A percentile compares a stretch with the other conserved stretches of the same genome.
Evolutionary conservation across 2,888 invertebrate species (phyloP).

Genomic region (Stenchaetothrips biformis): DNA sequence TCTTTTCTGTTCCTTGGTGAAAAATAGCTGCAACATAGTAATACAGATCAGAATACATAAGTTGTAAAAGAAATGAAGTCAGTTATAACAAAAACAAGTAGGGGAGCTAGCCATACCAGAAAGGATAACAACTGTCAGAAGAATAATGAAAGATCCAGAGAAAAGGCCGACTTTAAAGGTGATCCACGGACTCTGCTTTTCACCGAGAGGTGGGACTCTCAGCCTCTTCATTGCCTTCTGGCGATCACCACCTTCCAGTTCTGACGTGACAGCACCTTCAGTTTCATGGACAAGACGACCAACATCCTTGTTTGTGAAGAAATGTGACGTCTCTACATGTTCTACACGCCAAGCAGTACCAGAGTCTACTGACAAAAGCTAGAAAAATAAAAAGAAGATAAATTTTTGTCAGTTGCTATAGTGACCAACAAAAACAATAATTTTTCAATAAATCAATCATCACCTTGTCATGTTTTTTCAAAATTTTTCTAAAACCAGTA

Average conservation of each 20-base stretch:
- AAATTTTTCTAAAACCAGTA: slow-evolving; percentile 83
- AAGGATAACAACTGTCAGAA: slow-evolving; percentile 65
- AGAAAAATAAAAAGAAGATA: slow-evolving; percentile 35
- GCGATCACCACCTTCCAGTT: slow-evolving; percentile 72
- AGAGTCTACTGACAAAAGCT: slow-evolving; percentile 60
- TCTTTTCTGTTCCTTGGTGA: slow-evolving; percentile 53
- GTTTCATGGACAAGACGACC: slow-evolving; percentile 77
- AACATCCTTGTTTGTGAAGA: slow-evolving; percentile 80
- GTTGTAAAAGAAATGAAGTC: slow-evolving; percentile 25
- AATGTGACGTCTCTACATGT: slow-evolving; percentile 75
- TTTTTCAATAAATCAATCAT: background rate
- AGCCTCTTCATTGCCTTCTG: slow-evolving; percentile 83
- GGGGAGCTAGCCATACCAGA: slow-evolving; percentile 50
- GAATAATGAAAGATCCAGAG: slow-evolving; percentile 73
- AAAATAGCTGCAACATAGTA: slow-evolving; percentile 48
- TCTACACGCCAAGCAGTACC: slow-evolving; percentile 76
- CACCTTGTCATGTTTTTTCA: slow-evolving; percentile 86
- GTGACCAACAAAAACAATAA: background rate
- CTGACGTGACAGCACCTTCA: slow-evolving; percentile 64
- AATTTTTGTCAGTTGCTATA: background rate
- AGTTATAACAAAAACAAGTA: slow-evolving; percentile 27
- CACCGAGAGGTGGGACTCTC: slow-evolving; percentile 78
- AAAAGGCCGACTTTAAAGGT: slow-evolving; percentile 81
- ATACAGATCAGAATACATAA: background rate
- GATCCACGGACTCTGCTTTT: slow-evolving; percentile 75